Base-by-base conservation (phyloP, 2,888 invertebrate genomes). In the Therioaphis trifolii region DNA sequence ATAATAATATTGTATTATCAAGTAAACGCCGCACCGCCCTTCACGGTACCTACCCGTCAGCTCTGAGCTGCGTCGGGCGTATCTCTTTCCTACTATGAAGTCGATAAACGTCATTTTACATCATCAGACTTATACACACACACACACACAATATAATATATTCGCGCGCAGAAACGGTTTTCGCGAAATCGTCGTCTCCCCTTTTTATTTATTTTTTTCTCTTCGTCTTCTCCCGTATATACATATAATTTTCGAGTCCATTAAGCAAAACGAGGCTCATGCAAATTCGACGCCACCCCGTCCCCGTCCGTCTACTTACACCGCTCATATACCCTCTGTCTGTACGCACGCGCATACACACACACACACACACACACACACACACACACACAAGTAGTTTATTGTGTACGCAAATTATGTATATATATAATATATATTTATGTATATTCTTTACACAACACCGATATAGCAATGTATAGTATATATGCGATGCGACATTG, bases 231-330 rank as follows among this genome's bases (percentile, higher is more conserved):
- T 12, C 27, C 18, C 40, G 40, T 21, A 24, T 21, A 24, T 21
- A 24, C 58, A 29, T 72, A 82, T 74, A 82, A 82, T 82, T 82
- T 82, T 82, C 82, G 82, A 71, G 82, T 82, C 82, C 82, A 82
- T 82, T 82, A 82, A 82, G 72, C 82, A 82, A 82, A 82, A 82
- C 71, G 71, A 72, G 71, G 72, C 71, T 82, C 82, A 82, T 82
- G 82, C 72, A 82, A 82, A 82, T 82, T 82, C 82, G 82, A 74
- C 72, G 61, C 21, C 49, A 18, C 55, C n/a, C 61, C 27, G 14
- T 21, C 49, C 12, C 2, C 29, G 5, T 11, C 7, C 61, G 4
- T 4, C 61, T 7, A 40, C n/a, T 49, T 15, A 27, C 46, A 9
- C 3, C 52, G 7, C 77, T 55, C n/a, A 24, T 24, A 24, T 61